Base-by-base conservation (phyloP, 2,797 vertebrate species). In the Cetoscarus ocellatus region DNA sequence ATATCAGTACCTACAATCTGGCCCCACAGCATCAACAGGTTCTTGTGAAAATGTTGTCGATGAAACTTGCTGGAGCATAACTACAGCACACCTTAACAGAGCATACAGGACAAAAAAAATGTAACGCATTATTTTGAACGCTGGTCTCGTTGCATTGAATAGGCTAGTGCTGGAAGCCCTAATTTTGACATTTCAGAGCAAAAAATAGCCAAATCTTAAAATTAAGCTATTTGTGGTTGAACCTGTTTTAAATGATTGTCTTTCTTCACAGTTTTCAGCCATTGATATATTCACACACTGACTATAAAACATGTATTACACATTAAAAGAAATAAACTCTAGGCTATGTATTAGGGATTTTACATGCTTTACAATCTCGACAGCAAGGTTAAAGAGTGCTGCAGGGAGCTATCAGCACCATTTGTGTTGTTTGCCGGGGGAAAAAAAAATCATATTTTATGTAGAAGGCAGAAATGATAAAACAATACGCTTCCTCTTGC, bases 321-420 rank as follows among this genome's bases (percentile, higher is more conserved):
- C 56, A 35, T 65, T 65, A 38, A 44, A 64, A 84, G n/a, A 35
- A 47, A 12, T 61, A 34, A 50, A 34, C 18, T 44, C 10, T 34
- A 39, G 39, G 13, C 19, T 36, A 14, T 60, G 42, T 45, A 55
- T 65, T 19, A 49, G 5, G 51, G 44, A 18, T 35, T 39, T 11
- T 50, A 53, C 11, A 39, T 43, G 5, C 52, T 39, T 14, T 15
- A 38, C 48, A 65, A 57, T 55, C 6, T 56, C 53, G 45, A 55
- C 38, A 61, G 42, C 56, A 61, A 63, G 58, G 53, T 43, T 84
- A 56, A 75, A 71, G 42, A 78, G 34, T 58, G 36, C 69, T 66
- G 48, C 18, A 58, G 57, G 77, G 68, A 77, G 56, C 62, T 54
- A 58, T 77, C 75, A 63, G 52, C 14, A 14, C 53, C 13, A 39